These are phyloP conservation scores for Periophthalmus magnuspinnatus DNA, from an alignment of 2,797 vertebrate genomes.

Conservation along the genomic window DNA sequence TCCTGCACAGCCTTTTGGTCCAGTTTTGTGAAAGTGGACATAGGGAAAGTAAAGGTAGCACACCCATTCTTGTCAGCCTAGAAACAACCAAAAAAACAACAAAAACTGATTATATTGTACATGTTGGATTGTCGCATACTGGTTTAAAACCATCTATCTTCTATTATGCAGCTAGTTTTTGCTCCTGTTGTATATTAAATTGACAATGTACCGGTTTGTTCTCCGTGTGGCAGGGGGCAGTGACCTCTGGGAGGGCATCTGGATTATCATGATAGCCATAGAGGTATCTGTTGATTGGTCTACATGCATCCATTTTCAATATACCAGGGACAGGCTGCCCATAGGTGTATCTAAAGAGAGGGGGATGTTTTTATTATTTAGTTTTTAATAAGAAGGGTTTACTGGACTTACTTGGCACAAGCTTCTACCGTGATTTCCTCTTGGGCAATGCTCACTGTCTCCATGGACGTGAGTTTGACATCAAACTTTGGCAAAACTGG, in stretches of 20 bases:
- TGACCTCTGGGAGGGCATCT: fast-evolving
- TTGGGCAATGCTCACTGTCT: conserved; percentile 32
- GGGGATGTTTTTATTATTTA: background rate
- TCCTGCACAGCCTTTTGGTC: background rate
- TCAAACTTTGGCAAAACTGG: conserved; percentile 71
- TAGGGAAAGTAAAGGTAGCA: conserved; percentile 34
- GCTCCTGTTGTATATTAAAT: too few relatives aligned
- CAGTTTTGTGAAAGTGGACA: conserved; percentile 37
- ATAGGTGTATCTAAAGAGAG: conserved; percentile 29
- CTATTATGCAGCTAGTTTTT: background rate
- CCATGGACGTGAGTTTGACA: conserved; percentile 14
- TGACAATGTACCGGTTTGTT: background rate
- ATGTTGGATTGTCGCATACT: too few relatives aligned
- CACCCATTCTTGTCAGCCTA: conserved; percentile 53
- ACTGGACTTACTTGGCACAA: conserved; percentile 60
- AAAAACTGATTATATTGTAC: background rate
- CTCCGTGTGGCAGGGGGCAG: conserved; percentile 25
- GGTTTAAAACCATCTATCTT: background rate
- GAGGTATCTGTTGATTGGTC: fast-evolving
- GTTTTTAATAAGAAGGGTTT: background rate
- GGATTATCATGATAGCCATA: too few relatives aligned
- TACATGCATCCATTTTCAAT: conserved; percentile 24
- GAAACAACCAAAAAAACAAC: background rate
- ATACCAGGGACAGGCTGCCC: conserved; percentile 61
- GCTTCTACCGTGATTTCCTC: conserved; percentile 37